Evolutionary conservation across 2,113 vertebrate genomes (phyloP).

Genomic region (Trogon melanurus): DNA sequence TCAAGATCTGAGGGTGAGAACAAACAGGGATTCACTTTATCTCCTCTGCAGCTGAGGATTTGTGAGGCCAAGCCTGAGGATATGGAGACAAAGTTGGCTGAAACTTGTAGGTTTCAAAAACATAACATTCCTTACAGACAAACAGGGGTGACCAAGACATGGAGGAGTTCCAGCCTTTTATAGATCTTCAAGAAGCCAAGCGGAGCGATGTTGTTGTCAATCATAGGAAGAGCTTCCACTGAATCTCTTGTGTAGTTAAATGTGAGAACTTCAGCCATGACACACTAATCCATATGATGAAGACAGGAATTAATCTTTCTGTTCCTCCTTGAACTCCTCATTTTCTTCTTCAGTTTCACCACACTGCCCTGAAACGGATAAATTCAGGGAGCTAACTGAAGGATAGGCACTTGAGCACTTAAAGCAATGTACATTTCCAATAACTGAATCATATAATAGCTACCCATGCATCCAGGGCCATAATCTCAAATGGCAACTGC

Average conservation of each 20-base stretch:
- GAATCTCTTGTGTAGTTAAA: neutral
- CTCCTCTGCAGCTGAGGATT: neutral
- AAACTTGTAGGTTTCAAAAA: neutral
- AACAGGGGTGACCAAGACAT: no score
- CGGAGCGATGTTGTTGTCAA: accelerated
- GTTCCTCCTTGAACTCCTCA: neutral
- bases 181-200: accelerated
- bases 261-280: neutral
- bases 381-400: neutral
- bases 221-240: neutral
- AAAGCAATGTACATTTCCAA: neutral
- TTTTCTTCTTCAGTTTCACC: neutral
- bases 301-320: neutral
- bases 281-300: neutral
- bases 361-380: neutral
- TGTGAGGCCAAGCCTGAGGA: neutral
- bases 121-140: neutral
- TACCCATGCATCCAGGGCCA: neutral
- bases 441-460: conserved; percentile 17
- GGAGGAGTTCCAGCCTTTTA: neutral
- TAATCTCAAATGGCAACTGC: conserved; percentile 44
- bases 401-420: neutral
- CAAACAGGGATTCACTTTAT: neutral
- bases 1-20: neutral
- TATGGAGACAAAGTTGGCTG: neutral